phyloP scores from a whole-genome alignment of 2,113 vertebrate genomes.

The Plecturocebus donacophilus region DNA sequence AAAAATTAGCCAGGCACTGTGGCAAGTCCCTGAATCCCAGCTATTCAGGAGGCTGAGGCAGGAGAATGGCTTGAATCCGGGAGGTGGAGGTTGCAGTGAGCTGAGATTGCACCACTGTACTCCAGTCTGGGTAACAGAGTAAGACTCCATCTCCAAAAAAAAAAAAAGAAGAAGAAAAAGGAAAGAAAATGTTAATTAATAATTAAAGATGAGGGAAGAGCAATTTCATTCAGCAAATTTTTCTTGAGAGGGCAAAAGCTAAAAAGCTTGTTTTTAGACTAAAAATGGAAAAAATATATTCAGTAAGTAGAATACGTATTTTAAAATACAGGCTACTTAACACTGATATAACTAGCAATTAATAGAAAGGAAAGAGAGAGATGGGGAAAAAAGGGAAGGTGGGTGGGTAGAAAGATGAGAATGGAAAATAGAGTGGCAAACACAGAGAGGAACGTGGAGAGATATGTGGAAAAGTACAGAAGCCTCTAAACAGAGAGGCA shows the following conservation, averaged over 20 bases:
- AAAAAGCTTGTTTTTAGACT: not conserved
- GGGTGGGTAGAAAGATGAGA: not conserved
- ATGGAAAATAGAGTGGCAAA: not conserved
- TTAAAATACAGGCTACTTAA: not conserved
- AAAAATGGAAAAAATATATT: constrained; percentile 15
- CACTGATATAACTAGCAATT: not conserved
- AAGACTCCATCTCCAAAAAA: too few species aligned
- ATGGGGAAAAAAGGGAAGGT: not conserved
- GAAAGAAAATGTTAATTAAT: not conserved
- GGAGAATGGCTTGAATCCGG: too few species aligned
- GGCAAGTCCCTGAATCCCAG: too few species aligned
- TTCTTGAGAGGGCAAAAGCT: not conserved
- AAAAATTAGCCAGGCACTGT: too few species aligned
- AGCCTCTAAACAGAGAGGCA: not conserved
- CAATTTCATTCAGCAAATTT: not conserved
- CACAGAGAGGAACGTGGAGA: not conserved
- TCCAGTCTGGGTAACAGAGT: too few species aligned
- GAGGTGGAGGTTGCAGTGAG: too few species aligned
- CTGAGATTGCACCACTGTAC: too few species aligned
- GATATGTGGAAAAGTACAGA: fast-evolving
- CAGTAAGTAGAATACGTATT: not conserved
- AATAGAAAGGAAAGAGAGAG: not conserved
- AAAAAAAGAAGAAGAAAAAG: not conserved
- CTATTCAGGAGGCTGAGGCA: too few species aligned
- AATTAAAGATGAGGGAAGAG: not conserved